phyloP scores from a whole-genome alignment of 2,113 vertebrate genomes.

The Epinephelus fuscoguttatus region DNA sequence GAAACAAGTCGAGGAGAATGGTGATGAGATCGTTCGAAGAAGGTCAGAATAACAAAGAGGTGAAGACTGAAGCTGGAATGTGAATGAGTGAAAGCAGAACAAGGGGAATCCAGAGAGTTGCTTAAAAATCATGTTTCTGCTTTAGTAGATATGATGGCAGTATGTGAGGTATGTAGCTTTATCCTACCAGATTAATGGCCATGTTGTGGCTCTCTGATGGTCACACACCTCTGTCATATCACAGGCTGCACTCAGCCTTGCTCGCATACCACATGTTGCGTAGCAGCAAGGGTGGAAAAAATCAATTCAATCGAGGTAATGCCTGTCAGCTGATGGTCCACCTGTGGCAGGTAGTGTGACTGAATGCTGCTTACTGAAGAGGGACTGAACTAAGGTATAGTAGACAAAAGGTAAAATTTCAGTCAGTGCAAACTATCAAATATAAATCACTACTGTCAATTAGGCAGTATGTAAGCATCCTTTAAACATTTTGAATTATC shows the following conservation, averaged over 20 bases:
- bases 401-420: not conserved
- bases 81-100: not conserved
- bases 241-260: not conserved
- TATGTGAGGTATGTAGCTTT: not conserved
- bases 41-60: conserved; percentile 7
- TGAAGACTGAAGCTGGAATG: not conserved
- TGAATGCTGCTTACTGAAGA: not conserved
- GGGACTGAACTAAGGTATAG: not conserved
- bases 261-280: not conserved
- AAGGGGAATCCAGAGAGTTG: not conserved
- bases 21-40: not conserved
- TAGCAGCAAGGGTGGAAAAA: not conserved
- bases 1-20: not conserved
- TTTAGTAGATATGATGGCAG: not conserved
- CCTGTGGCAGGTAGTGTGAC: not conserved
- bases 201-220: not conserved
- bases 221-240: not conserved
- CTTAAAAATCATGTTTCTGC: not conserved
- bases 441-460: not conserved
- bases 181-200: not conserved
- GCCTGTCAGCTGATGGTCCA: conserved; percentile 4
- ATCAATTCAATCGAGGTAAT: not conserved
- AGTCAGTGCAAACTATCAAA: not conserved
- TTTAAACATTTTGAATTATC: not conserved
- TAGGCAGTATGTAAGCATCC: too few relatives aligned